phyloP scores from a whole-genome alignment of 2,888 invertebrate species.

The Anthrax anthrax region DNA sequence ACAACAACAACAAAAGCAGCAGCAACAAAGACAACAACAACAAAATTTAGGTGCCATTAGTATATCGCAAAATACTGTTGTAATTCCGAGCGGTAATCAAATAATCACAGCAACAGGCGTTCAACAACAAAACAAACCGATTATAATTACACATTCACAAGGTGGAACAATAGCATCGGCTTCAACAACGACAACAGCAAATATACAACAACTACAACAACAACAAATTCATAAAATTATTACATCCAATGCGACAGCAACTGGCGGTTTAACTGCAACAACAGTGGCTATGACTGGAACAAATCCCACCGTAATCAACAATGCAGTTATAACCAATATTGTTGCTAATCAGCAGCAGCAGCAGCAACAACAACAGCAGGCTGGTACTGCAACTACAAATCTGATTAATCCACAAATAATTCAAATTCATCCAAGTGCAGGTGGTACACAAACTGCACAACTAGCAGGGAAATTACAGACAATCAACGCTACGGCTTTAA shows the following conservation, averaged over 20 bases:
- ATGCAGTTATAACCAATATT: conserved; percentile 9
- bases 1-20: conserved; percentile 12
- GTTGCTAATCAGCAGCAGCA: conserved; percentile 7
- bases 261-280: background rate
- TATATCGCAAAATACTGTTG: conserved; percentile 9
- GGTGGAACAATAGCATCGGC: background rate
- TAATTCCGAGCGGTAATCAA: conserved; percentile 7
- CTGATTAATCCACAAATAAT: conserved; percentile 16
- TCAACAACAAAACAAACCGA: conserved; percentile 14
- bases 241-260: conserved; percentile 11
- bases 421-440: conserved; percentile 17
- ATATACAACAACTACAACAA: conserved; percentile 4
- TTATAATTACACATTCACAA: conserved; percentile 17
- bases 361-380: conserved; percentile 8
- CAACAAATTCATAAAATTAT: conserved; percentile 20
- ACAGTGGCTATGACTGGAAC: background rate
- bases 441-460: conserved; percentile 1
- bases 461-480: conserved; percentile 14
- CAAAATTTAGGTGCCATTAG: conserved; percentile 6
- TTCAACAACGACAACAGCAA: conserved; percentile 10
- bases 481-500: conserved; percentile 24
- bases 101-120: conserved; percentile 6
- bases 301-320: conserved; percentile 9
- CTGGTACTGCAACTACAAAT: conserved; percentile 3
- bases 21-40: conserved; percentile 11